A percentile compares a stretch with the other conserved stretches of the same genome.
These are phyloP conservation scores for Okapia johnstoni DNA, from an alignment of 2,113 vertebrate genomes.

Conservation along the genomic window DNA sequence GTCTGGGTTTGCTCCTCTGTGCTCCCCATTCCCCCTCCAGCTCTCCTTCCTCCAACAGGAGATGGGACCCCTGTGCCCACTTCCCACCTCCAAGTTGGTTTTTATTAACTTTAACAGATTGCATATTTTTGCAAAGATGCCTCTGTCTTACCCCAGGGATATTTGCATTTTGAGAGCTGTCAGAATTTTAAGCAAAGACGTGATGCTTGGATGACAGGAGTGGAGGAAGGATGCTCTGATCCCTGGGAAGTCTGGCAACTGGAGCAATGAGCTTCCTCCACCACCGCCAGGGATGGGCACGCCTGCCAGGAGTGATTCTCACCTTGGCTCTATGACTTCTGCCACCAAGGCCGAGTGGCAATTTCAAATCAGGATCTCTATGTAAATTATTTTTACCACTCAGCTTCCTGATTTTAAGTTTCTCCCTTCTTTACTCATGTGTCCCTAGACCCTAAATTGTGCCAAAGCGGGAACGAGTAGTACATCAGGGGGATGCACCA, in stretches of 20 bases:
- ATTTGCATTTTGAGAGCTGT: not conserved
- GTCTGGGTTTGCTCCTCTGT: fast-evolving
- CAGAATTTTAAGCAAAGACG: not conserved
- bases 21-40: fast-evolving
- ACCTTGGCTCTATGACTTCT: not conserved
- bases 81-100: not conserved
- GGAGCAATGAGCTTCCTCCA: fast-evolving
- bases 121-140: not conserved
- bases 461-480: not conserved
- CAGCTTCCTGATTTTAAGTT: not conserved
- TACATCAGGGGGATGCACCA: fast-evolving
- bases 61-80: fast-evolving
- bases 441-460: not conserved
- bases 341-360: no score
- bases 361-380: not conserved
- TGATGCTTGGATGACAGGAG: not conserved
- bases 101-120: not conserved
- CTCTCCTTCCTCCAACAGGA: fast-evolving
- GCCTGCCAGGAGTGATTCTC: fast-evolving
- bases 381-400: not conserved
- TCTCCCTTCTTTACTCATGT: not conserved
- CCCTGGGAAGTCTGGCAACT: not conserved
- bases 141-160: not conserved
- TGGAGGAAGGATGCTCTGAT: fast-evolving
- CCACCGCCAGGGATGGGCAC: fast-evolving